Percentiles rank a stretch among this genome's conserved stretches.
Evolutionary conservation across 2,888 invertebrate species (phyloP).

Genomic region (Myathropa florea): DNA sequence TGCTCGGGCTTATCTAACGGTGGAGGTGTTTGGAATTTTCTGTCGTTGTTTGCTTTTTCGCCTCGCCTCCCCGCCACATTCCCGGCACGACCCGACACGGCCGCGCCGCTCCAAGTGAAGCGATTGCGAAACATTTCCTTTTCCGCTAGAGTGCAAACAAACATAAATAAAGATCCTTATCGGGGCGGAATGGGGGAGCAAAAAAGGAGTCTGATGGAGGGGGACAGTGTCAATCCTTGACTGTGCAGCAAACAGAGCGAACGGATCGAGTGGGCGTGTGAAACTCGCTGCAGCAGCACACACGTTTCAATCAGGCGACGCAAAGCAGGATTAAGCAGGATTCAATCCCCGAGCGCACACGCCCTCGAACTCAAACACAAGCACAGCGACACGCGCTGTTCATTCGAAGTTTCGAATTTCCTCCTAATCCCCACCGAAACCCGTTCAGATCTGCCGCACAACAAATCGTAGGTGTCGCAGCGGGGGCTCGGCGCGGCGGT

Average conservation of each 20-base stretch:
- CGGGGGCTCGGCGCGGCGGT: constrained; percentile 21
- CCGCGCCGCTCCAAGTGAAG: constrained; percentile 21
- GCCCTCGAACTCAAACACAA: no score
- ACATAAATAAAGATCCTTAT: constrained; percentile 69
- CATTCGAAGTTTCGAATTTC: constrained; percentile 24
- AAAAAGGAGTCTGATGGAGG: not conserved
- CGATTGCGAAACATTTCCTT: constrained; percentile 65
- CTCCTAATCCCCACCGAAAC: not conserved
- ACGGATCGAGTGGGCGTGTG: constrained; percentile 54
- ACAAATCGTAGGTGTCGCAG: constrained; percentile 28
- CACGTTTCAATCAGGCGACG: constrained; percentile 15
- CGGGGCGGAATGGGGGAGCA: constrained; percentile 23
- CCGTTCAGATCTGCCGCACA: not conserved
- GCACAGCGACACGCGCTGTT: no score
- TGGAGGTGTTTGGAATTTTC: constrained; percentile 45
- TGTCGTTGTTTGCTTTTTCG: constrained; percentile 16
- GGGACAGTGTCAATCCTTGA: constrained; percentile 30
- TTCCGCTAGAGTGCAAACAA: constrained; percentile 63
- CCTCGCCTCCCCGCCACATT: constrained; percentile 12
- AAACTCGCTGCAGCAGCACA: constrained; percentile 41
- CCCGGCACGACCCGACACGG: not conserved
- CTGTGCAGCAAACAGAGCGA: constrained; percentile 44
- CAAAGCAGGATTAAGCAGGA: constrained; percentile 16
- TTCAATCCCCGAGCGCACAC: not conserved
- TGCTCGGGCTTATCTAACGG: constrained; percentile 56